Evolutionary conservation across 2,113 vertebrate genomes (phyloP).

Genomic region (Hystrix cristata): DNA sequence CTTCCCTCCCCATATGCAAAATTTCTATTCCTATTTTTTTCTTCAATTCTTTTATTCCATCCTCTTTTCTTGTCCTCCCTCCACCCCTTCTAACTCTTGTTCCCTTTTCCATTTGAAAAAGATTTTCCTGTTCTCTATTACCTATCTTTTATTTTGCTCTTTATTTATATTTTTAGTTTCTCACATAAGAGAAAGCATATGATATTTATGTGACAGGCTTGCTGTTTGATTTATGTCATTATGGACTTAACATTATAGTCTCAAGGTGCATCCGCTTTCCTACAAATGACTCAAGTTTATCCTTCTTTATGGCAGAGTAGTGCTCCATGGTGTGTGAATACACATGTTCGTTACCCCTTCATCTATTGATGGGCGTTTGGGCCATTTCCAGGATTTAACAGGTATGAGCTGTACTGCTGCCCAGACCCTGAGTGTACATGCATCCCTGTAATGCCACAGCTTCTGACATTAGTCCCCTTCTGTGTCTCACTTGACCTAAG

Average conservation of each 20-base stretch:
- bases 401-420: background rate
- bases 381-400: background rate
- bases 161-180: background rate
- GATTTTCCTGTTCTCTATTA: background rate
- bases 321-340: background rate
- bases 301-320: background rate
- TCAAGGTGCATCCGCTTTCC: background rate
- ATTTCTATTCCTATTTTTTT: background rate
- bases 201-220: background rate
- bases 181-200: background rate
- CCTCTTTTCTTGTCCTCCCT: background rate
- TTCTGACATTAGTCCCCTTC: background rate
- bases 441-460: background rate
- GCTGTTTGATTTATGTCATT: background rate
- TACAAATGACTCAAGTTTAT: too few species aligned
- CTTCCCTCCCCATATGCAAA: too few species aligned
- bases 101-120: background rate
- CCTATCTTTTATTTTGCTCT: background rate
- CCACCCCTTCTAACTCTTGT: background rate
- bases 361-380: background rate
- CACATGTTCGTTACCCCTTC: background rate
- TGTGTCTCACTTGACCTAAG: background rate
- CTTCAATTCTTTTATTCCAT: background rate
- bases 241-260: background rate
- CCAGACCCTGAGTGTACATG: background rate